Base-by-base conservation (phyloP, 2,113 vertebrate genomes). In the Psammodynastes pulverulentus region DNA sequence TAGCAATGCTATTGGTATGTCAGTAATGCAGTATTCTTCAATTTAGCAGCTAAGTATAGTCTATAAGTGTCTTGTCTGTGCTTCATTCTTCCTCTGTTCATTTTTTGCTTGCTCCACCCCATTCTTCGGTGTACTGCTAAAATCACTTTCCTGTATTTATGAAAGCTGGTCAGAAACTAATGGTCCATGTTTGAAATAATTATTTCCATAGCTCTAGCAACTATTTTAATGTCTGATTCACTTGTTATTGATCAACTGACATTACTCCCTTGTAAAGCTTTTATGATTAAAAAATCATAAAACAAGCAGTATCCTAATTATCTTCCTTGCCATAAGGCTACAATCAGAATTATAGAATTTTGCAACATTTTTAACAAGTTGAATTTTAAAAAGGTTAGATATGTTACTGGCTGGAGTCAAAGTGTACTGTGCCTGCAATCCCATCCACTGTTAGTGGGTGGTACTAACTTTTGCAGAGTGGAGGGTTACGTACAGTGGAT, bases 91-190 rank as follows among this genome's bases (percentile, higher is more conserved):
- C 93, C 92, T 96, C 94, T 94, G 92, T 96, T 90, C 94, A 86
- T 91, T 86, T 95, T 93, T 93, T 93, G 94, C 94, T 95, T 79
- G 96, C 97, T 96, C 97, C 96, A 95, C 97, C 97, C 97, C 96
- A 96, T 96, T 97, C 95, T 29, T 96, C 96, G 94, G 92, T 89
- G 95, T 94, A 96, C 96, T 72, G 96, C 96, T 97, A 97, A 97
- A 96, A 96, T 96, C 97, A 96, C 97, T 97, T 98, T 98, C 97
- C 97, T 98, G 97, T 97, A 96, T 96, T 96, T 96, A 26, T 90
- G 94, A 95, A 95, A 96, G 94, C 95, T 95, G 92, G 94, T 96
- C 84, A 5, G 46, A 87, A 87, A 92, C 95, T 91, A 90, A 34
- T 94, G n/a, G 94, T 95, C 95, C 95, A 95, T 96, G 96, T 91